Base-by-base conservation (phyloP, 2,888 invertebrate genomes). In the Dugesia japonica region DNA sequence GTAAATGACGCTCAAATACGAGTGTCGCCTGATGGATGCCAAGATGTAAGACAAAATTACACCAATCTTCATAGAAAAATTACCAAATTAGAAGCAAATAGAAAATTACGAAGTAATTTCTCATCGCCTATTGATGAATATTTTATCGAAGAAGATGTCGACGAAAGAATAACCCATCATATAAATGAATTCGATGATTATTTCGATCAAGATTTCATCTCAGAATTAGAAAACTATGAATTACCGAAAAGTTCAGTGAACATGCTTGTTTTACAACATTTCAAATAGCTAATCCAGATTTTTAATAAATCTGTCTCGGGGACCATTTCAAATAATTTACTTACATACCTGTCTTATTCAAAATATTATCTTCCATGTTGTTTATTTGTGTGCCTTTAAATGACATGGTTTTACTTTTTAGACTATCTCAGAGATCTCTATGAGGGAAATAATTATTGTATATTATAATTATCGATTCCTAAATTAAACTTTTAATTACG, bases 81-180 rank as follows among this genome's bases (percentile, higher is more conserved):
- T 56, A n/a, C n/a, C 1, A 23, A 56, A 9, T 13, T 23, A 4
- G 56, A n/a, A 56, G 17, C n/a, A n/a, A 56, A 56, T 20, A 56
- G 56, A 23, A 56, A 56, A 13, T 4, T 56, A 56, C 4, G 56
- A 13, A 56, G 56, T 7, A 56, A 56, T 23, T 56, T 56, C 23
- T 56, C 56, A 13, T 20, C 56, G 23, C n/a, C 56, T 9, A 56
- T 56, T 4, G 56, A 56, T 56, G 56, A 56, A 20, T 56, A 56
- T 56, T 56, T 56, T n/a, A 56, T 56, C 9, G 56, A 56, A 56
- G 56, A 56, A n/a, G 56, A 56, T 56, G 56, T 56, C 23, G 56
- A 56, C n/a, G 56, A 56, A 4, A 56, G 17, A n/a, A 20, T 23
- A 4, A 13, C 20, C 23, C 56, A n/a, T 1, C 56, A 56, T n/a